phyloP scores from a whole-genome alignment of 2,113 vertebrate genomes.

The Campylomormyrus numenius region DNA sequence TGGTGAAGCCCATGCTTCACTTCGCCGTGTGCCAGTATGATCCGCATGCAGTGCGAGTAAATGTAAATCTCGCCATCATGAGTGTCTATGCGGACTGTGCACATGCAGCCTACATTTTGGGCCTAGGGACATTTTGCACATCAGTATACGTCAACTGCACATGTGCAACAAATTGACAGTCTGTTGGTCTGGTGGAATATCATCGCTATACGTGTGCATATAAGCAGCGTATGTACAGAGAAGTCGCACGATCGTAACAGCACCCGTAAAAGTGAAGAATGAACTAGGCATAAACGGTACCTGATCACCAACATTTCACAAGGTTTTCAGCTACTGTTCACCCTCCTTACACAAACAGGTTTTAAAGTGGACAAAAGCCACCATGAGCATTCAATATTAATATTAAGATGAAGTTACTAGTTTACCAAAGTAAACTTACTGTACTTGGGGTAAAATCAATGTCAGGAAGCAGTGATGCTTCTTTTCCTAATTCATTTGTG shows the following conservation, averaged over 20 bases:
- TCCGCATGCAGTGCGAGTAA: not conserved
- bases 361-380: not conserved
- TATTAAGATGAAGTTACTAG: not conserved
- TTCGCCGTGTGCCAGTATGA: not conserved
- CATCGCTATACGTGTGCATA: not conserved
- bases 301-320: not conserved
- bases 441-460: not conserved
- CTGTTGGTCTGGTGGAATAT: not conserved
- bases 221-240: not conserved
- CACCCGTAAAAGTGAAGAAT: not conserved
- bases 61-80: not conserved
- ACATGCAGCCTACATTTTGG: not conserved
- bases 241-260: not conserved
- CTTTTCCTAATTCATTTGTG: not conserved
- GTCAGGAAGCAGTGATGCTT: not conserved
- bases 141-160: not conserved
- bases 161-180: not conserved
- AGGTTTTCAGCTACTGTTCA: not conserved
- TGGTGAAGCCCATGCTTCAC: not conserved
- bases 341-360: not conserved
- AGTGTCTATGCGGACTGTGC: not conserved
- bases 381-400: not conserved
- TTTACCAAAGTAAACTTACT: not conserved
- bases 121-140: not conserved
- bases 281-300: not conserved